Conservation (phyloP, 1,140 invertebrate species). For the Leguminivora glycinivorella region DNA sequence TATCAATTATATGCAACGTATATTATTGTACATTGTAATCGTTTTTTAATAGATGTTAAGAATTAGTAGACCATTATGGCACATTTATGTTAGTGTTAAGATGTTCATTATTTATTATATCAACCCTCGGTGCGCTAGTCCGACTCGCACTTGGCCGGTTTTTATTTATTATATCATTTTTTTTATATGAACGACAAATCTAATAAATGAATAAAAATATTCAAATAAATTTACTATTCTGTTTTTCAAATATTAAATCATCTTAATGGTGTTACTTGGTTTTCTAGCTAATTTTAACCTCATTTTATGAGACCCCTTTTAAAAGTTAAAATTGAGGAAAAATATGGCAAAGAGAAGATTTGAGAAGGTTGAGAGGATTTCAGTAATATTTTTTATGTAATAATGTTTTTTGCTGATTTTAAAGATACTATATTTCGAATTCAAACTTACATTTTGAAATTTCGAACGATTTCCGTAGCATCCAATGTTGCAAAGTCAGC, state of each 20-base stretch:
- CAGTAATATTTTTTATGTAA: neutral
- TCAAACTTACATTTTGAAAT: too few species aligned
- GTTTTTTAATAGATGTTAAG: neutral
- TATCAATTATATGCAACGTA: neutral
- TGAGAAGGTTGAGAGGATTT: neutral
- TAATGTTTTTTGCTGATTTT: too few species aligned
- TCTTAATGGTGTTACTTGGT: neutral
- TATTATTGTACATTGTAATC: neutral
- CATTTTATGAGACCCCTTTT: neutral
- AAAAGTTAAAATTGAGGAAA: constrained; percentile 3
- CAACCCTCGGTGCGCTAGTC: too few species aligned
- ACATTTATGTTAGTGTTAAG: neutral
- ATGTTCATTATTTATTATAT: too few species aligned
- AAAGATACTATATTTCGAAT: too few species aligned
- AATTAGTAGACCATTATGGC: neutral
- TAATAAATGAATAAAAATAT: neutral
- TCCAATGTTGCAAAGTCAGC: too few species aligned
- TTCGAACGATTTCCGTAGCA: too few species aligned
- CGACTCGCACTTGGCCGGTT: too few species aligned
- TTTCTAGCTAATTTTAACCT: constrained; percentile 14
- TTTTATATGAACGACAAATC: too few species aligned
- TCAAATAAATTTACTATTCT: neutral
- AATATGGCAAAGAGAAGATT: neutral
- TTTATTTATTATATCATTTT: too few species aligned
- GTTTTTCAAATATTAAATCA: too few species aligned